Evolutionary conservation across 2,888 invertebrate species (phyloP), one percentile per base, ranked within the genome.

Genomic region (Electrophaes corylata): DNA sequence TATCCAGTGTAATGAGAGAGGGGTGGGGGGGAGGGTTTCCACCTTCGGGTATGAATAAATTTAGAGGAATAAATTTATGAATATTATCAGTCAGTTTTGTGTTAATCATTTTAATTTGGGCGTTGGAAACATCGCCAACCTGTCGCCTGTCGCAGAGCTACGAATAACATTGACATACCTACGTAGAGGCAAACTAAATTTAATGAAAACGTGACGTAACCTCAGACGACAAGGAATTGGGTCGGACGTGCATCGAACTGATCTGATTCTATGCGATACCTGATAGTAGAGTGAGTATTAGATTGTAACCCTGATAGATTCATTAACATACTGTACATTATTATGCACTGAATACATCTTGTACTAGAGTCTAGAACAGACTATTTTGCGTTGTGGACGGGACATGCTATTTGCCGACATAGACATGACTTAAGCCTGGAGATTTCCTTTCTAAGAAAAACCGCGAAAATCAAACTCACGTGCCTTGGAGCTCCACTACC

Each of bases 131-230:
- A 14, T 14, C 35, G 35, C 35, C 14, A 37, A 37, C 37, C 37
- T 37, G 16, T 16, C 37, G 16, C 37, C 37, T 37, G 16, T 16
- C 37, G 16, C 37, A 16, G 37, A 37, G 1, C 16, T 16, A 14
- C 12, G 14, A 35, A 35, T 35, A 35, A 35, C 35, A 35, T 35
- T 35, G 35, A 5, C 12, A 31, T 11, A n/a, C n/a, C 20, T 29
- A n/a, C 40, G 20, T 53, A 18, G 41, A 44, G 37, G 43, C 48
- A 29, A 43, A 61, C 67, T 69, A 73, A 29, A 10, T 29, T 10
- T 29, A 29, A 74, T 73, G 75, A 73, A 69, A 72, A 71, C 70
- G 70, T 72, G 69, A 70, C 64, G 70, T 69, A 75, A 74, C 64
- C 63, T 55, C 57, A 64, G 14, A 12, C 23, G n/a, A 65, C 69